Evolutionary conservation across 2,888 invertebrate genomes (phyloP).

Genomic region (Cosmorhoe ocellata): DNA sequence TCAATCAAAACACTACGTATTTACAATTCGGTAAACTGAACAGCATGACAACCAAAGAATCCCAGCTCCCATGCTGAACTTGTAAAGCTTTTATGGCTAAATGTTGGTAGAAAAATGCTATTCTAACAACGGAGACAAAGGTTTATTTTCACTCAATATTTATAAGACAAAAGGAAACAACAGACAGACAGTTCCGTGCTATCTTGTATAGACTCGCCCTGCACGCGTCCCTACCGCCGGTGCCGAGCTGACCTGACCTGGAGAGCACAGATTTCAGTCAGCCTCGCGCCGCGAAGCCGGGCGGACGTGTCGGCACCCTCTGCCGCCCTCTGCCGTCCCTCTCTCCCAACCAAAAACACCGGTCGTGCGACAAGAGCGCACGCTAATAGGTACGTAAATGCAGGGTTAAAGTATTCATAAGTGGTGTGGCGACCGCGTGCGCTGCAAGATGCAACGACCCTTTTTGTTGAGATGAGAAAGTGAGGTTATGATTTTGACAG

Average conservation of each 20-base stretch:
- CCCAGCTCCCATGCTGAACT: too few species aligned
- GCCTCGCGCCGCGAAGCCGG: slow-evolving; percentile 69
- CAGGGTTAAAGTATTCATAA: slow-evolving; percentile 20
- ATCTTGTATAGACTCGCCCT: slow-evolving; percentile 37
- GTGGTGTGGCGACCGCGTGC: slow-evolving; percentile 22
- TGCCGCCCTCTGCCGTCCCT: slow-evolving; percentile 36
- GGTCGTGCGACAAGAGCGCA: slow-evolving; percentile 53
- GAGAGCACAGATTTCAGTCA: slow-evolving; percentile 78
- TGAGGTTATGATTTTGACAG: slow-evolving; percentile 31
- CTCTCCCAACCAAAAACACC: slow-evolving; percentile 41
- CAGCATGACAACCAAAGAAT: too few species aligned
- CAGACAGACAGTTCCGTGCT: slow-evolving; percentile 11
- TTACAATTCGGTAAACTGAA: too few species aligned
- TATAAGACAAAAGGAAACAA: neutral
- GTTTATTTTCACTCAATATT: too few species aligned
- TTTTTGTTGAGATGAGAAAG: slow-evolving; percentile 5
- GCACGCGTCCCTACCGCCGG: slow-evolving; percentile 54
- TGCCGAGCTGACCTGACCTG: slow-evolving; percentile 77
- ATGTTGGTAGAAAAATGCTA: too few species aligned
- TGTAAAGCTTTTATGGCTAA: too few species aligned
- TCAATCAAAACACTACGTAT: too few species aligned
- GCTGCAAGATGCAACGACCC: slow-evolving; percentile 12
- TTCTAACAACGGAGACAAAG: too few species aligned
- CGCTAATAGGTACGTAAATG: slow-evolving; percentile 27
- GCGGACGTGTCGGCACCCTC: slow-evolving; percentile 54